Base-by-base conservation (phyloP, 2,113 vertebrate genomes). In the Choloepus hoffmanni region DNA sequence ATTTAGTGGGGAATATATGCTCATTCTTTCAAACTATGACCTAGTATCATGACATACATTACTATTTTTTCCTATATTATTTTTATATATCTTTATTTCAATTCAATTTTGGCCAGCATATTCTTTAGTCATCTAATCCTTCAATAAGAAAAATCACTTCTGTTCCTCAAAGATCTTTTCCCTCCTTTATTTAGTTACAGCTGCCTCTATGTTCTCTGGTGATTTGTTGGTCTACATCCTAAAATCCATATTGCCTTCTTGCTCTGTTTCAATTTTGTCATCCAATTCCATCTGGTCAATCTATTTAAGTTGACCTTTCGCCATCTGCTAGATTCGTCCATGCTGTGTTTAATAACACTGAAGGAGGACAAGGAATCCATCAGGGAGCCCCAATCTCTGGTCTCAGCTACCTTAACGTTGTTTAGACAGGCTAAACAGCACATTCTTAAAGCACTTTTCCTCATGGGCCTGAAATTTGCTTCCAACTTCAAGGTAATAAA, bases 301-400 rank as follows among this genome's bases (percentile, higher is more conserved):
- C 62, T 95, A 94, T 77, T 94, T 68, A 94, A 50, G 40, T 7
- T 95, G 84, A 83, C 76, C 63, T 68, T 92, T 86, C 74, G 83
- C 24, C 93, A 88, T 92, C 84, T 97, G 88, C 45, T 90, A 62
- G 30, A 58, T 93, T 63, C 68, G 11, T 19, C 24, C 28, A 65
- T 50, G 23, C n/a, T 78, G 26, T 30, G 8, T 43, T 88, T n/a
- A 86, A 40, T 60, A 77, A 30, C 91, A 50, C 0, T 40, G 45
- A 82, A 89, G 55, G 43, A 93, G 90, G 14, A 88, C 16, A 68
- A 77, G 0, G 16, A 62, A 26, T 63, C 2, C 19, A 24, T 33
- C 21, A 70, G 19, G 10, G 3, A 14, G 5, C 19, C 5, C 33
- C 24, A 43, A 18, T 36, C 43, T 73, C 67, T 81, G 3, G 45